Base-by-base conservation (phyloP, 2,888 invertebrate species). In the Abrostola tripartita region DNA sequence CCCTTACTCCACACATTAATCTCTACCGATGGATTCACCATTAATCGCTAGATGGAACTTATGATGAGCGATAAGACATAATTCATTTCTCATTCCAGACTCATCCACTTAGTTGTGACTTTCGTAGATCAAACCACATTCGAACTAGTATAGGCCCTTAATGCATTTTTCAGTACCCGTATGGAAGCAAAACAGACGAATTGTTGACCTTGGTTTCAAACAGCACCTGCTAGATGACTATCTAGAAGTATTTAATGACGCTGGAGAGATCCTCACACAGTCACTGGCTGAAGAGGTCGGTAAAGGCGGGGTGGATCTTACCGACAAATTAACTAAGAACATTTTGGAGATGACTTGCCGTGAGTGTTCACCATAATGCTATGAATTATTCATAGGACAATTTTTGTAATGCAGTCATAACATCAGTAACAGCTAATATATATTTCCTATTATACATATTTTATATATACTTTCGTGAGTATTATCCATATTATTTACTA, bases 181-280 rank as follows among this genome's bases (percentile, higher is more conserved):
- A 6, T 83, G 83, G 83, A 83, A 79, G 57, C 71, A 61, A 5
- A 78, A 75, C 54, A 61, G 83, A 11, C 64, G 76, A 6, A 59
- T 82, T 5, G 0, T 72, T 49, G 79, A 81, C 42, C 37, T 73
- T 6, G 71, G 75, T 2, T 83, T 83, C 54, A 81, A 76, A n/a
- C 71, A 74, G 47, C 49, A 76, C 0, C 11, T 82, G 1, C 37
- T 83, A 7, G 66, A 82, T 6, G 58, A 67, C 0, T 78, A 80
- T 38, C 47, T 81, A 7, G 62, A 66, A 6, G 6, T 81, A 5
- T 83, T 83, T 42, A 76, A 79, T n/a, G 37, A 55, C 5, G 74
- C 78, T 67, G 72, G 80, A 7, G 38, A 7, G 7, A 37, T 9
- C 0, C 53, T 82, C 14, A 62, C 66, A 6, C 40, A 65, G 9